Base-by-base conservation (phyloP, 2,888 invertebrate species). In the Linyphia triangularis region DNA sequence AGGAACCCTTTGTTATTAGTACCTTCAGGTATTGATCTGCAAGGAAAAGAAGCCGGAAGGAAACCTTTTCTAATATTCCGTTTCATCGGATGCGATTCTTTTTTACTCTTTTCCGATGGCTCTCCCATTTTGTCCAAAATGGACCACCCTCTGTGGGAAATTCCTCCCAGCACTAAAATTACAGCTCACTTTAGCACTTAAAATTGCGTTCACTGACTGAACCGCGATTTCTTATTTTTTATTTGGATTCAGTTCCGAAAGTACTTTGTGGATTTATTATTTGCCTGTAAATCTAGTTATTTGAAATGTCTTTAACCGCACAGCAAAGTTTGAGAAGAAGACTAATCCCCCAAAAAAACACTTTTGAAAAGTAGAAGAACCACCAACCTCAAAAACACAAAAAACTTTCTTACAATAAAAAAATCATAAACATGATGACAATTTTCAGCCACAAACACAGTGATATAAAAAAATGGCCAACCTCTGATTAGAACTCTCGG, bases 11-110 rank as follows among this genome's bases (percentile, higher is more conserved):
- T 57, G 81, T 81, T 67, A 81, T 69, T 59, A 33, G 28, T 22
- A 40, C 40, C 70, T 28, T 61, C 72, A 40, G 37, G 43, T 63
- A 82, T 82, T 43, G 82, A 82, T 82, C 82, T 61, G n/a, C 9
- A 6, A 37, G 19, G n/a, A 63, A 26, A 30, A 43, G 37, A 33
- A 24, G 33, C 40, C 40, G 40, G 30, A 65, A 63, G 28, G 19
- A n/a, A 72, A 5, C 43, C 10, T 79, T 59, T 57, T 43, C 63
- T 40, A 59, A 70, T 70, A 82, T 70, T 82, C 70, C 82, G 72
- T 72, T 70, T 82, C 82, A 82, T 69, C 61, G 82, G 59, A 81
- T 70, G 30, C 69, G 61, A 37, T 61, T 61, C 28, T 40, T 59
- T n/a, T 82, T 82, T 26, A 28, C 69, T 10, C 43, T 10, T 43